phyloP scores from a whole-genome alignment of 2,113 vertebrate genomes.

The Arizona elegans region DNA sequence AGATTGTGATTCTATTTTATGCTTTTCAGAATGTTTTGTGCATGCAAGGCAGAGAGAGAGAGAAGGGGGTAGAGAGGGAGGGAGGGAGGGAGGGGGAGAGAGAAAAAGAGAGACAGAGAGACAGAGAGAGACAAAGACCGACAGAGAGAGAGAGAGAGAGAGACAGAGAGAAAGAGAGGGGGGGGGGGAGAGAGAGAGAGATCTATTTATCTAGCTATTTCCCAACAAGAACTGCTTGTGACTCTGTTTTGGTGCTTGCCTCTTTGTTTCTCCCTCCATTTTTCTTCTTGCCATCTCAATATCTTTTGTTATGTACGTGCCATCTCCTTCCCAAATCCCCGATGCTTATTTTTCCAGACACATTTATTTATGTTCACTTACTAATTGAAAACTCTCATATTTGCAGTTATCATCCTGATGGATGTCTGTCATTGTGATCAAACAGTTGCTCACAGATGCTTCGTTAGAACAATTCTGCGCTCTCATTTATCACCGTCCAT shows the following conservation, averaged over 20 bases:
- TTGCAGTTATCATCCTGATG: slow-evolving; percentile 81
- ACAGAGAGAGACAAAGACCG: too few species aligned
- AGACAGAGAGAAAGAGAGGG: background rate
- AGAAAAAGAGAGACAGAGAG: too few species aligned
- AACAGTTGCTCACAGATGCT: slow-evolving; percentile 76
- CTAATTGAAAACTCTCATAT: slow-evolving; percentile 81
- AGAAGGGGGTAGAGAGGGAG: too few species aligned
- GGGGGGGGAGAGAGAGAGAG: background rate
- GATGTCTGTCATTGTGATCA: slow-evolving; percentile 81
- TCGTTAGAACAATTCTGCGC: slow-evolving; percentile 73
- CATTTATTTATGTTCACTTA: slow-evolving; percentile 76
- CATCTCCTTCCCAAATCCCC: slow-evolving; percentile 68
- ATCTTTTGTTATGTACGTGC: slow-evolving; percentile 71
- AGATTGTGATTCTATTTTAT: background rate
- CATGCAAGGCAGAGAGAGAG: background rate
- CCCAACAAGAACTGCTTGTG: slow-evolving; percentile 56
- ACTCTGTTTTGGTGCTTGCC: slow-evolving; percentile 45
- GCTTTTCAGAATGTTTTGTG: slow-evolving; percentile 36
- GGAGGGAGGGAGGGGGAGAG: too few species aligned
- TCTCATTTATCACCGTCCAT: slow-evolving; percentile 70
- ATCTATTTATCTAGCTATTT: slow-evolving; percentile 51
- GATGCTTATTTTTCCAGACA: slow-evolving; percentile 71
- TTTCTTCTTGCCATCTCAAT: slow-evolving; percentile 42
- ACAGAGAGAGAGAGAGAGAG: background rate
- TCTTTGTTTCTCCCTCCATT: slow-evolving; percentile 49